These are phyloP conservation scores for Phrixothrix hirtus DNA, from an alignment of 2,888 invertebrate genomes.

Conservation along the genomic window DNA sequence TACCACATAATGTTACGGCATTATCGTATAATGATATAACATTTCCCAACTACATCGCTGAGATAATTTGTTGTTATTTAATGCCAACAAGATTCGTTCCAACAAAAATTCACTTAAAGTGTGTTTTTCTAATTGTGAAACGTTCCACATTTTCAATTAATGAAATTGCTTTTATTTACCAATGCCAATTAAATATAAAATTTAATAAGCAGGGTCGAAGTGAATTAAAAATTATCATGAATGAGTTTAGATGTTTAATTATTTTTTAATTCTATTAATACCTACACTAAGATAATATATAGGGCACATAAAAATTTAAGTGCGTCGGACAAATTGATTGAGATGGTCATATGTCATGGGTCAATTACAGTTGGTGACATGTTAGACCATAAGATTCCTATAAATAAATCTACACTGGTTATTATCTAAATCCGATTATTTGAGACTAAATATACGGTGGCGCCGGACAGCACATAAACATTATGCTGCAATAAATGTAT, in stretches of 20 bases:
- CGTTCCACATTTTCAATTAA: too few species aligned
- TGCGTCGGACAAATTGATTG: slow-evolving; percentile 22
- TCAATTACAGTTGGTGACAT: slow-evolving; percentile 26
- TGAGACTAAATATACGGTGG: slow-evolving; percentile 33
- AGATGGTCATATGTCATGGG: slow-evolving; percentile 14
- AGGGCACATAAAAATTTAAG: slow-evolving; percentile 8
- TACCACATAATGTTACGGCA: too few species aligned
- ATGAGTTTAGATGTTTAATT: background rate
- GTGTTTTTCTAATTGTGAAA: too few species aligned
- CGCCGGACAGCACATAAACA: slow-evolving; percentile 34
- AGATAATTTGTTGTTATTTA: too few species aligned
- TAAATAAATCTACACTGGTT: slow-evolving; percentile 31
- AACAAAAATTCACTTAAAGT: too few species aligned
- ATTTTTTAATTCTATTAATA: slow-evolving; percentile 11
- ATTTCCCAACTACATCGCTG: too few species aligned
- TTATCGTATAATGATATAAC: too few species aligned
- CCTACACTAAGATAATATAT: slow-evolving; percentile 14
- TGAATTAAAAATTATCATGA: background rate
- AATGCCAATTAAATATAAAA: too few species aligned
- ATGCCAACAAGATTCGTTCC: too few species aligned
- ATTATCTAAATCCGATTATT: slow-evolving; percentile 34
- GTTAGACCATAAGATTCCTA: slow-evolving; percentile 28
- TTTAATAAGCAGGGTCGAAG: too few species aligned
- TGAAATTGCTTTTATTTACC: too few species aligned
- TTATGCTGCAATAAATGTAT: slow-evolving; percentile 27